Base-by-base conservation (phyloP, 2,888 invertebrate species). In the Ethmia dodecea region DNA sequence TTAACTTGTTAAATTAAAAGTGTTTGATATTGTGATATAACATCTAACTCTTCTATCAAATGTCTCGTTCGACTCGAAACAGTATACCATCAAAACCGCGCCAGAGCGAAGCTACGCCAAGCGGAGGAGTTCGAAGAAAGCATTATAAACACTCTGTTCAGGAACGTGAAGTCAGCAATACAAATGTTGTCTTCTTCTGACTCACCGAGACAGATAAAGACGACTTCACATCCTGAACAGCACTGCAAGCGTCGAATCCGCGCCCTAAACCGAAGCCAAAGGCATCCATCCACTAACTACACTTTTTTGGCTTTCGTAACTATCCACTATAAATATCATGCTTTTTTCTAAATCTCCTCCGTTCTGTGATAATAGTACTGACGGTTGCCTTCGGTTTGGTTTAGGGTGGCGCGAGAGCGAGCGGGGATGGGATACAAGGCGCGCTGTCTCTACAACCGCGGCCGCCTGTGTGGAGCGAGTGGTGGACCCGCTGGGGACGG, bases 361-460 rank as follows among this genome's bases (percentile, higher is more conserved):
- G 42, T 24, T 32, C 31, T 44, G 44, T 43, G 38, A 25, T 28
- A 37, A 33, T 47, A 54, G 56, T 58, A 72, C 71, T 77, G 70
- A 69, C 69, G 80, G 90, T 90, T 91, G 93, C 93, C 93, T 92
- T 92, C 92, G 93, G 94, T 93, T 93, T 36, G 70, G 91, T 91
- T 89, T 91, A 92, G 92, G 91, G 91, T 89, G 83, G 83, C 36
- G 56, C 47, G 55, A 55, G 55, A 46, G 45, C 42, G 42, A 31
- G 34, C 40, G 35, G 37, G 74, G 69, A 60, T 68, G 35, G 42
- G 42, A 37, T 45, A 44, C 74, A 69, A 60, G 26, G 26, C 35
- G 43, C 37, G 38, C 33, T 33, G 75, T 69, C 59, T 69, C 35
- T 42, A 42, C 36, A 44, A 43, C 74, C 74, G 49, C 69, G 61